Base-by-base conservation (phyloP, 2,113 vertebrate species). In the Corythornis madagascariensis region DNA sequence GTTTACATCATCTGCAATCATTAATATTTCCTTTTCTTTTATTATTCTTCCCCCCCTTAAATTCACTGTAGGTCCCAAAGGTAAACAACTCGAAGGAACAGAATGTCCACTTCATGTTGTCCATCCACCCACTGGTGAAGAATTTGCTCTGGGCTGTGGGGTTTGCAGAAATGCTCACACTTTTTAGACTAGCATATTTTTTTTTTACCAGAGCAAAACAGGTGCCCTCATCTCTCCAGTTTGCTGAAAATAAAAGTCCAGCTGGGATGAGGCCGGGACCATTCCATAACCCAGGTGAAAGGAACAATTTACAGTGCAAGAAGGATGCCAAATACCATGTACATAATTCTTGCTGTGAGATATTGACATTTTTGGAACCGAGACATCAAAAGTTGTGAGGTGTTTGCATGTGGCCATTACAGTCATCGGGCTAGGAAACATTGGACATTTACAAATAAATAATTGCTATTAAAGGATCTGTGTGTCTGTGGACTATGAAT, bases 111-210 rank as follows among this genome's bases (percentile, higher is more conserved):
- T 99, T 97, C 99, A 99, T 83, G 99, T 99, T 95, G 99, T 99
- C 78, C 99, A 99, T 92, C 99, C 99, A 40, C 98, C 99, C 57
- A 99, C 99, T 4, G 99, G 99, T 80, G 99, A 99, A 96, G 99
- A 99, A 96, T 99, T 99, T 96, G 99, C 99, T 86, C 97, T 99
- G 95, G 99, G 99, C 77, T 99, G 99, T 88, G 99, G 99, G 66
- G 99, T 99, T 93, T 99, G 99, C 97, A 98, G 99, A 98, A 99
- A 99, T 88, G 99, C 99, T 86, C 99, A 99, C 97, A 99, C 99
- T 72, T 99, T 99, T 97, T 99, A 98, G 98, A 97, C 79, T 64
- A 97, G 95, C 92, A 38, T 11, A 16, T 18, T 64, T 84, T 89
- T 83, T 90, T 91, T 94, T 78, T 77, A 96, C 97, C 92, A 89